Evolutionary conservation across 2,113 vertebrate species (phyloP), one percentile per base, ranked within the genome.

Genomic region (Pseudorasbora parva): DNA sequence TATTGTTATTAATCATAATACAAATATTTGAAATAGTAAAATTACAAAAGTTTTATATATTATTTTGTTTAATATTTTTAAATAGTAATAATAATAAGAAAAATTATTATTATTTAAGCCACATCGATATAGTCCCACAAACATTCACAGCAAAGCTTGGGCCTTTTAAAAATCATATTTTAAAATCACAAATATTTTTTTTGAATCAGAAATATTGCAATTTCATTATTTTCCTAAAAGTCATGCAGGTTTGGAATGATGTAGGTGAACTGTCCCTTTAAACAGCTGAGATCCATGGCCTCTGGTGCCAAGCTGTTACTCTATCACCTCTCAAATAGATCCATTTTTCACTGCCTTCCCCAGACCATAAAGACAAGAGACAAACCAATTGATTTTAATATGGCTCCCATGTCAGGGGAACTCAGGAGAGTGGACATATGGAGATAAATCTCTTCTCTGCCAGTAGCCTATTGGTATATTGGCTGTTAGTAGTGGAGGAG

Each of bases 301-400:
- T 84, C 89, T 87, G 88, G 90, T 91, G 89, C 45, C 49, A 83
- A n/a, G 47, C 75, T 85, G 85, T 90, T 92, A 92, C 90, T 90
- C 87, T 92, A 90, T 92, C 92, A 90, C 93, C 90, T 91, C 84
- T 90, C 93, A 92, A 90, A 87, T 87, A 88, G 89, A 90, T 91
- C 89, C 88, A 92, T 93, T 94, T 93, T 93, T 94, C 92, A 93
- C 86, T 87, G 85, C 87, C 88, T 93, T 89, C 89, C 86, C 64
- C 85, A 82, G 79, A 89, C 88, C 88, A 89, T 92, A 90, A 92
- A 93, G 91, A 89, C 89, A 82, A 91, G 89, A 93, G 92, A 93
- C 91, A 91, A 92, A 92, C 88, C 89, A 92, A 93, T 94, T 94
- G 92, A 93, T 94, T 93, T 92, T 88, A 94, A 93, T 90, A 92